Evolutionary conservation across 2,888 invertebrate genomes (phyloP).

Genomic region (Cantharis nigra): DNA sequence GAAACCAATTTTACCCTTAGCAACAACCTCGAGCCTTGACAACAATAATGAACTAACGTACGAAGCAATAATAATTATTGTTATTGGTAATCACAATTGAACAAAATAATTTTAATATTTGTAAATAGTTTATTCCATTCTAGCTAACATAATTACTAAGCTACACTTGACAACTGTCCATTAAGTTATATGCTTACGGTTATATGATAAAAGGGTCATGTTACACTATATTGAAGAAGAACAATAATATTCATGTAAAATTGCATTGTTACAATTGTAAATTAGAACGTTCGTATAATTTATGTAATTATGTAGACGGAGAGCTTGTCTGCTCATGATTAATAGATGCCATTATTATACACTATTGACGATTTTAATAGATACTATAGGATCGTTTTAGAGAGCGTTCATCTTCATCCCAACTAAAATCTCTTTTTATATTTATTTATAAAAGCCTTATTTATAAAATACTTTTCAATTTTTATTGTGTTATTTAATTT

Average conservation of each 20-base stretch:
- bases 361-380: neutral
- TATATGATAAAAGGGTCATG: neutral
- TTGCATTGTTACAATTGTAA: neutral
- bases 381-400: neutral
- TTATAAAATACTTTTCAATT: neutral
- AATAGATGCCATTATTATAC: neutral
- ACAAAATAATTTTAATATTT: neutral
- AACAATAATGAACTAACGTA: neutral
- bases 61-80: neutral
- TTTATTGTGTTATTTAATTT: neutral
- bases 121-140: neutral
- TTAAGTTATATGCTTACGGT: neutral
- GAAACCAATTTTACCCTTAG: neutral
- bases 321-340: neutral
- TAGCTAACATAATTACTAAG: neutral
- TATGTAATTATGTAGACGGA: neutral
- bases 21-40: neutral
- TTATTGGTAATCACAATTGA: neutral
- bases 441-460: neutral
- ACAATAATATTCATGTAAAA: neutral
- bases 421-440: neutral
- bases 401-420: neutral
- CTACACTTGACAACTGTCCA: neutral
- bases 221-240: neutral
- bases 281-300: neutral